Conservation (phyloP, 2,797 vertebrate genomes). For the Aldrovandia affinis region DNA sequence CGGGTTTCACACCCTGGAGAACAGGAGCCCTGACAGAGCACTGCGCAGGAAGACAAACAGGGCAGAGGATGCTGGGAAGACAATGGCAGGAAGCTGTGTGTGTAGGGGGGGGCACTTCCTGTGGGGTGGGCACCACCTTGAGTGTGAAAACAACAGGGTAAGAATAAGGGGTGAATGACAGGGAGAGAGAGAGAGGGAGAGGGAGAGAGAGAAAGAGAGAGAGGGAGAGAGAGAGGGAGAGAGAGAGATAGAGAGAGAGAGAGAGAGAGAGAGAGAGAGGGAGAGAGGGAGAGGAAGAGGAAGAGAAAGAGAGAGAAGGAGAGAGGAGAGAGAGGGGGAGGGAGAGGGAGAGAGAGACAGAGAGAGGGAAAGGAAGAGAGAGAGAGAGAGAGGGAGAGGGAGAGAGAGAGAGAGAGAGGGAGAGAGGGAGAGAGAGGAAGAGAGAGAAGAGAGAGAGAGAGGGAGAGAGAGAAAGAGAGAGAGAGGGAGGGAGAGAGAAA, state of each 20-base stretch:
- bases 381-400: neutral
- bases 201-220: too few species aligned
- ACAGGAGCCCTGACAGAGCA: too few species aligned
- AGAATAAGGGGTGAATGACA: too few species aligned
- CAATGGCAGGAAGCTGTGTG: constrained; percentile 21
- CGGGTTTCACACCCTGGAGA: too few species aligned
- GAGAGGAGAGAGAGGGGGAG: neutral
- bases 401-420: neutral
- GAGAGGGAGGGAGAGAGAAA: neutral
- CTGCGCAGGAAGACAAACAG: constrained; percentile 12
- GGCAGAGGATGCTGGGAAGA: constrained; percentile 25
- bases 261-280: neutral
- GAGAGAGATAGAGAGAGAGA: too few species aligned
- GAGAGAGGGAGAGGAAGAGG: neutral
- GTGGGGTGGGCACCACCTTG: neutral
- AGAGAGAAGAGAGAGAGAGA: neutral
- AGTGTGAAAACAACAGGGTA: neutral
- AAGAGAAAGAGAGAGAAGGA: neutral
- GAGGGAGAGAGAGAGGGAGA: neutral
- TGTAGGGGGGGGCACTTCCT: neutral
- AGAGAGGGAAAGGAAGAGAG: neutral
- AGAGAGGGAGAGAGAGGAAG: neutral
- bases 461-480: neutral
- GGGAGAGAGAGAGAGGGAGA: neutral
- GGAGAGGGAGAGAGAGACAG: neutral